Percentiles rank a stretch among this genome's conserved stretches.
Evolutionary conservation across 2,797 vertebrate genomes (phyloP).

Genomic region (Paguma larvata): DNA sequence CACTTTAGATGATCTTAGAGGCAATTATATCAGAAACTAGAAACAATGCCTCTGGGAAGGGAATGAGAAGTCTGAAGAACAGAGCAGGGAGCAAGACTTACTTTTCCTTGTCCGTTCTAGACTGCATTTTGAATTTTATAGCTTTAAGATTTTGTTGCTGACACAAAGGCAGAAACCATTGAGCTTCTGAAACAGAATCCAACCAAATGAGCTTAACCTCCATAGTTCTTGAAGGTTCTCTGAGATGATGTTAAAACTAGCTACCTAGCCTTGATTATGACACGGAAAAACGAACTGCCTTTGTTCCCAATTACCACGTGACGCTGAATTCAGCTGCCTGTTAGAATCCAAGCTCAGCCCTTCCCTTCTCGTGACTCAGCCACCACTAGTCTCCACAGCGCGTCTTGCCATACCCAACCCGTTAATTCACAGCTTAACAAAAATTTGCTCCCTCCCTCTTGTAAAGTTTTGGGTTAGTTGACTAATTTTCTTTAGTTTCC

Average conservation of each 20-base stretch:
- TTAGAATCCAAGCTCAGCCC: not conserved
- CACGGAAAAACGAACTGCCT: not conserved
- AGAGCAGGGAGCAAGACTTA: not conserved
- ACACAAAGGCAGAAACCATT: not conserved
- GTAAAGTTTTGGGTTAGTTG: not conserved
- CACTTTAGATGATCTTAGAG: not conserved
- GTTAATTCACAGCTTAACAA: conserved; percentile 9
- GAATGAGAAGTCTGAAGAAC: not conserved
- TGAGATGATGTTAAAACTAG: not conserved
- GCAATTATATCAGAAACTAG: not conserved
- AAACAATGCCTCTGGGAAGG: not conserved
- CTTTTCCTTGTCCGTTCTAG: not conserved
- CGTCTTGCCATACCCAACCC: not conserved
- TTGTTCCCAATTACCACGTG: not conserved
- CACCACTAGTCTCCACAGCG: not conserved
- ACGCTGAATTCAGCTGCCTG: not conserved
- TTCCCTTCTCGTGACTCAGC: not conserved
- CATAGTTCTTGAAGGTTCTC: conserved; percentile 21
- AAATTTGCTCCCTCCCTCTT: conserved; percentile 25
- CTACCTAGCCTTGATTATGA: not conserved
- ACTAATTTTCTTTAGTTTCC: conserved; percentile 27
- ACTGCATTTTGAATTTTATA: not conserved
- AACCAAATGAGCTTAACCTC: not conserved
- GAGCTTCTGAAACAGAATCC: not conserved
- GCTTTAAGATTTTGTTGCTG: not conserved